Percentiles rank a stretch among this genome's conserved stretches.
Evolutionary conservation across 2,888 invertebrate species (phyloP).

Genomic region (Tanypteryx hageni): DNA sequence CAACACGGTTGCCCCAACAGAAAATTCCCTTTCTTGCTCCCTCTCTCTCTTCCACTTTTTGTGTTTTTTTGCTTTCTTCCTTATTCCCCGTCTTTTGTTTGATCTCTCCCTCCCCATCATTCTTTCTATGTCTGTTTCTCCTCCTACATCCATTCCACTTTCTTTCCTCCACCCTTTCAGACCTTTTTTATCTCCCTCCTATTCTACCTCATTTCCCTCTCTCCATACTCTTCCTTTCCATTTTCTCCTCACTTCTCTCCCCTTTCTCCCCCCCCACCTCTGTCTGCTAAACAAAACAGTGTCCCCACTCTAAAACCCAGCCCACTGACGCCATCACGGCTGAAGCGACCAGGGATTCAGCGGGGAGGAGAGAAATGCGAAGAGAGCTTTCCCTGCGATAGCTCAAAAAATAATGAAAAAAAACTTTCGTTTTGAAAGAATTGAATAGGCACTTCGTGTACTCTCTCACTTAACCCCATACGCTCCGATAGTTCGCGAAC

Average conservation of each 20-base stretch:
- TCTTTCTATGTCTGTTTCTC: neutral
- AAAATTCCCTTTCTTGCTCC: neutral
- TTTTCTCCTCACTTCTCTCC: too few species aligned
- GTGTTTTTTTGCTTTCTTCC: too few species aligned
- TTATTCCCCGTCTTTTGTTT: too few species aligned
- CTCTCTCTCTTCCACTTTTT: neutral
- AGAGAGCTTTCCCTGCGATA: slow-evolving; percentile 8
- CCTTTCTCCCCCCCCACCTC: too few species aligned
- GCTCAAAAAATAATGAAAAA: neutral
- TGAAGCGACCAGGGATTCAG: neutral
- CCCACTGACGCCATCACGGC: neutral
- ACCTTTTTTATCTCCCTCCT: too few species aligned
- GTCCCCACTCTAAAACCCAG: neutral
- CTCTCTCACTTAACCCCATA: slow-evolving; percentile 23
- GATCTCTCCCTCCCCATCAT: neutral
- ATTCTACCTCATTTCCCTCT: too few species aligned
- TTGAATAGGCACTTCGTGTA: neutral
- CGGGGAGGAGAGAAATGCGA: neutral
- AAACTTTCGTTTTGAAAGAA: slow-evolving; percentile 17
- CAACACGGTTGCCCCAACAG: neutral
- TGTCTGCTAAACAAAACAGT: neutral
- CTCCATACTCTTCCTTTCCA: too few species aligned
- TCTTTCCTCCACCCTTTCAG: too few species aligned
- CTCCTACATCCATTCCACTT: neutral
- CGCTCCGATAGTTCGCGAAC: slow-evolving; percentile 23